A percentile compares a stretch with the other conserved stretches of the same genome.
phyloP scores from a whole-genome alignment of 2,888 invertebrate genomes.

The Brenthis ino region DNA sequence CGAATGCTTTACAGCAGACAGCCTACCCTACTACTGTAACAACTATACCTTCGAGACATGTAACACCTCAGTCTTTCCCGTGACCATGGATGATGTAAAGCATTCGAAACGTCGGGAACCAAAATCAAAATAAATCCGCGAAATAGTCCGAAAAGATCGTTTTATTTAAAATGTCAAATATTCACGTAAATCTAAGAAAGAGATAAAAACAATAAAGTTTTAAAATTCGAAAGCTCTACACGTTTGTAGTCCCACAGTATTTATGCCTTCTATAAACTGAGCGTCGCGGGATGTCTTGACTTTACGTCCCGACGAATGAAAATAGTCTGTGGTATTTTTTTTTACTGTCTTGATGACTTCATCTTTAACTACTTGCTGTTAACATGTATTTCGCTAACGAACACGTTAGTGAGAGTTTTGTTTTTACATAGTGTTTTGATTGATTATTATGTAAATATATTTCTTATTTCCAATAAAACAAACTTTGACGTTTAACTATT shows the following conservation, averaged over 20 bases:
- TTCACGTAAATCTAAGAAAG: too few relatives aligned
- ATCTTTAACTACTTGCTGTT: slow-evolving; percentile 35
- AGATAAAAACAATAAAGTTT: slow-evolving; percentile 26
- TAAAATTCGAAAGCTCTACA: slow-evolving; percentile 43
- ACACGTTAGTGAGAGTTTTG: slow-evolving; percentile 23
- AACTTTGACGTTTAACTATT: too few relatives aligned
- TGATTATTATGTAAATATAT: not conserved
- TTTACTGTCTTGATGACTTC: slow-evolving; percentile 38
- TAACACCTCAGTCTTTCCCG: too few relatives aligned
- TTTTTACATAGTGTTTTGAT: slow-evolving; percentile 10
- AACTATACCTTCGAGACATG: too few relatives aligned
- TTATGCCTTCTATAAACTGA: slow-evolving; percentile 76
- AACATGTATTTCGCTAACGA: slow-evolving; percentile 31
- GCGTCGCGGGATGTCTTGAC: slow-evolving; percentile 59
- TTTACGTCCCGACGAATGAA: slow-evolving; percentile 66
- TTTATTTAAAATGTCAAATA: too few relatives aligned
- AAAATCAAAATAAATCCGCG: too few relatives aligned
- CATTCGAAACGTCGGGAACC: too few relatives aligned
- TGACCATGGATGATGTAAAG: too few relatives aligned
- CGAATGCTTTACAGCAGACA: too few relatives aligned
- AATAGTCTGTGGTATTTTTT: slow-evolving; percentile 59
- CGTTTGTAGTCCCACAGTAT: slow-evolving; percentile 54
- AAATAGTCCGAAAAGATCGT: too few relatives aligned
- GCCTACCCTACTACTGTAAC: too few relatives aligned
- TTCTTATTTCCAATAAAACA: not conserved